Conservation (phyloP, 1,140 invertebrate species). For the Diachasma alloeum region DNA sequence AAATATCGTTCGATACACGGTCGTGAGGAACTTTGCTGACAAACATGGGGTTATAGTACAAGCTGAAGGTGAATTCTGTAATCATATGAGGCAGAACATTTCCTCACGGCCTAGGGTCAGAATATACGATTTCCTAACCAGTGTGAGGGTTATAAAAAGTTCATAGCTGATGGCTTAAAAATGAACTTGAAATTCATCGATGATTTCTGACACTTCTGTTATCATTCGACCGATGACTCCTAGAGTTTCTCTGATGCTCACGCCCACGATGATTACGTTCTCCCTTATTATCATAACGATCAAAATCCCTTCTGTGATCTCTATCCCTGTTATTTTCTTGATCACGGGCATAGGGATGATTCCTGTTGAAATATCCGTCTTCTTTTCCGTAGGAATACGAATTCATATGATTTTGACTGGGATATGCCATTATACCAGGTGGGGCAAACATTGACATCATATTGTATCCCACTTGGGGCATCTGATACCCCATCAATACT, state of each 20-base stretch:
- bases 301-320: constrained; percentile 33
- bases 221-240: neutral
- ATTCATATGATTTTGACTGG: constrained; percentile 26
- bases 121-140: too few relatives aligned
- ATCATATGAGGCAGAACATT: too few relatives aligned
- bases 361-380: constrained; percentile 39
- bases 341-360: constrained; percentile 47
- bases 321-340: constrained; percentile 33
- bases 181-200: too few relatives aligned
- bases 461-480: constrained; percentile 20
- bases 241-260: neutral
- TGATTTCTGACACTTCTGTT: neutral
- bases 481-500: constrained; percentile 46
- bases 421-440: constrained; percentile 24
- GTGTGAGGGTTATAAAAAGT: too few relatives aligned
- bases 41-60: too few relatives aligned
- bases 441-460: constrained; percentile 32
- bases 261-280: neutral
- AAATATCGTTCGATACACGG: too few relatives aligned
- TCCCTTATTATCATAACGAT: neutral
- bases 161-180: too few relatives aligned
- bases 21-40: too few relatives aligned
- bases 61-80: too few relatives aligned
- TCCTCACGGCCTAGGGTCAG: too few relatives aligned
- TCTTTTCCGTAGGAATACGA: constrained; percentile 30